These are phyloP conservation scores for Enteromius mattozi DNA, from an alignment of 2,797 vertebrate genomes.

Conservation along the genomic window DNA sequence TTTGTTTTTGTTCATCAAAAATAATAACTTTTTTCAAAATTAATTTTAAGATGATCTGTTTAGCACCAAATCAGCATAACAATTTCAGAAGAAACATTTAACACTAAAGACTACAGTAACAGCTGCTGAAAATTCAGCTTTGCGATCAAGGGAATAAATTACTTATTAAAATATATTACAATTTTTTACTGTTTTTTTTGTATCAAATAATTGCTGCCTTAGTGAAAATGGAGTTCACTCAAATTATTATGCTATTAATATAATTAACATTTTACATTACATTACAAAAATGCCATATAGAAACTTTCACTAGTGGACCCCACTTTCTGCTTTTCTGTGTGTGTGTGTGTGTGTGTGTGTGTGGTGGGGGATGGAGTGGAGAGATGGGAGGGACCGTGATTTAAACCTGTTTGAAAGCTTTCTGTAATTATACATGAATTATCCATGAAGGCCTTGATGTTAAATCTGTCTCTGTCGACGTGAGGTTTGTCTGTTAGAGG, in stretches of 20 bases:
- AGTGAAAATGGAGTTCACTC: background rate
- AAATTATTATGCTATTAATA: background rate
- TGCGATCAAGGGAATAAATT: background rate
- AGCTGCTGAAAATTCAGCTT: background rate
- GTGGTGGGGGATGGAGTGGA: conserved; percentile 58
- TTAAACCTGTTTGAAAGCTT: conserved; percentile 93
- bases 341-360: background rate
- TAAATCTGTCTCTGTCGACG: conserved; percentile 75
- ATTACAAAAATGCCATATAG: background rate
- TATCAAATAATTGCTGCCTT: background rate
- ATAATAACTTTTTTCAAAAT: background rate
- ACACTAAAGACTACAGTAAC: background rate
- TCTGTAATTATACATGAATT: conserved; percentile 96
- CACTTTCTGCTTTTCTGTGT: conserved; percentile 52
- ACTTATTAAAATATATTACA: background rate
- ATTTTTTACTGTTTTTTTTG: background rate
- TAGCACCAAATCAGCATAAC: background rate
- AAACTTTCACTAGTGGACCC: conserved; percentile 14
- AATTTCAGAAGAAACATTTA: background rate
- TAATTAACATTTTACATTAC: background rate
- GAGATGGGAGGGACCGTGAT: conserved; percentile 77
- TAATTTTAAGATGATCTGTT: background rate
- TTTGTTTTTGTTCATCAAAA: background rate
- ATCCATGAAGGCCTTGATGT: conserved; percentile 84
- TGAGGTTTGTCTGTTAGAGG: conserved; percentile 65